These are phyloP conservation scores for Plemyria rubiginata DNA, from an alignment of 2,888 invertebrate species.

Conservation along the genomic window DNA sequence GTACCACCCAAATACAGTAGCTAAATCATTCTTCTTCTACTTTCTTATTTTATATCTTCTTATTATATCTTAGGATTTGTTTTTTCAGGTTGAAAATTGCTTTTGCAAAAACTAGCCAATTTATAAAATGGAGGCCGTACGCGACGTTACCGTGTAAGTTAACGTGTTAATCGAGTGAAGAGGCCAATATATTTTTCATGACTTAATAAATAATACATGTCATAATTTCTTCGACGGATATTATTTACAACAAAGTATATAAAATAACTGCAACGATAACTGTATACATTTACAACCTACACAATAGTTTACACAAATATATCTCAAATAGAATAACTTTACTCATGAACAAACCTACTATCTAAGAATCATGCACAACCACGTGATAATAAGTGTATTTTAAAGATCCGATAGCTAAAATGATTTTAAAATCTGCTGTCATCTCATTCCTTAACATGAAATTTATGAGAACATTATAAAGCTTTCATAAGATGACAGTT, in stretches of 20 bases:
- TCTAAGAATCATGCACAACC: conserved; percentile 20
- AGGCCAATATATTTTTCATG: no score
- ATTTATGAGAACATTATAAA: neutral
- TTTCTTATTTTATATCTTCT: no score
- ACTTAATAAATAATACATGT: no score
- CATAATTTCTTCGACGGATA: conserved; percentile 2
- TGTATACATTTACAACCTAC: conserved; percentile 16
- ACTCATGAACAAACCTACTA: conserved; percentile 8
- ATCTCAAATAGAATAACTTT: conserved; percentile 8
- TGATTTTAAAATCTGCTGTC: neutral
- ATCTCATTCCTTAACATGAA: neutral
- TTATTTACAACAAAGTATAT: conserved; percentile 9
- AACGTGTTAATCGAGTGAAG: no score
- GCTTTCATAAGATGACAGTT: neutral
- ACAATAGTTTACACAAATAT: conserved; percentile 8
- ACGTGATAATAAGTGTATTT: neutral
- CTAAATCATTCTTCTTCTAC: no score
- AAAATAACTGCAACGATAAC: neutral
- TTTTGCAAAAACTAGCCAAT: no score
- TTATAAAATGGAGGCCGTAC: no score
- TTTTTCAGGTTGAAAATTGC: no score
- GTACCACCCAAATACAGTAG: no score
- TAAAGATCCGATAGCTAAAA: neutral
- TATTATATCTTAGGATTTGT: no score
- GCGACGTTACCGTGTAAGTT: no score